Evolutionary conservation across 2,113 vertebrate genomes (phyloP).

Genomic region (Petrocephalus zakoni): DNA sequence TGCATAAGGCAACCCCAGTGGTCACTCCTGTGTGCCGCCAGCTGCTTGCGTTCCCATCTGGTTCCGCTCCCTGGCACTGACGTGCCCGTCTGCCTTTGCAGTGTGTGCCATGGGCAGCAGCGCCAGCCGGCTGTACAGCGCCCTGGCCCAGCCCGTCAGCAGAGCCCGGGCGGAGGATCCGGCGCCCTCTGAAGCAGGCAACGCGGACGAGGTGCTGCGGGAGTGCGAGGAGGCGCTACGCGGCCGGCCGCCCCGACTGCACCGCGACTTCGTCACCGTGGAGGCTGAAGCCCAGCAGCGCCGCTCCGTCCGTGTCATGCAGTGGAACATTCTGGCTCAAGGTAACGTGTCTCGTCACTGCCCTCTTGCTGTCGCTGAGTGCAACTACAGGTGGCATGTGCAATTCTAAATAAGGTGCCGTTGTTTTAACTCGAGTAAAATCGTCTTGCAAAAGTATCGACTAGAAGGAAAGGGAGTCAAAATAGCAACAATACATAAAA

Average conservation of each 20-base stretch:
- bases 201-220: slow-evolving; percentile 71
- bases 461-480: not conserved
- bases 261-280: slow-evolving; percentile 65
- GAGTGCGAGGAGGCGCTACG: slow-evolving; percentile 78
- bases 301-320: slow-evolving; percentile 67
- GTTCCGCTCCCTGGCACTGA: not conserved
- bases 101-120: slow-evolving; percentile 80
- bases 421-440: not conserved
- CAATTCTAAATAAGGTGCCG: not conserved
- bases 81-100: slow-evolving; percentile 30
- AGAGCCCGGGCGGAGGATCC: slow-evolving; percentile 45
- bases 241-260: slow-evolving; percentile 68
- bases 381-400: not conserved
- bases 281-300: slow-evolving; percentile 27
- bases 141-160: slow-evolving; percentile 68
- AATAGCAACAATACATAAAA: not conserved
- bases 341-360: slow-evolving; percentile 55
- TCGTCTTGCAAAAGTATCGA: not conserved
- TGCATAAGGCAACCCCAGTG: not conserved
- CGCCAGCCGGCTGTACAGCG: slow-evolving; percentile 70
- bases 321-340: slow-evolving; percentile 97
- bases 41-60: not conserved
- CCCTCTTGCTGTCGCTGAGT: not conserved
- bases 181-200: slow-evolving; percentile 51
- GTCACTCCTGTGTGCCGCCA: not conserved